Percentiles rank a stretch among this genome's conserved stretches.
phyloP scores from a whole-genome alignment of 2,113 vertebrate genomes.

The Vidua macroura region DNA sequence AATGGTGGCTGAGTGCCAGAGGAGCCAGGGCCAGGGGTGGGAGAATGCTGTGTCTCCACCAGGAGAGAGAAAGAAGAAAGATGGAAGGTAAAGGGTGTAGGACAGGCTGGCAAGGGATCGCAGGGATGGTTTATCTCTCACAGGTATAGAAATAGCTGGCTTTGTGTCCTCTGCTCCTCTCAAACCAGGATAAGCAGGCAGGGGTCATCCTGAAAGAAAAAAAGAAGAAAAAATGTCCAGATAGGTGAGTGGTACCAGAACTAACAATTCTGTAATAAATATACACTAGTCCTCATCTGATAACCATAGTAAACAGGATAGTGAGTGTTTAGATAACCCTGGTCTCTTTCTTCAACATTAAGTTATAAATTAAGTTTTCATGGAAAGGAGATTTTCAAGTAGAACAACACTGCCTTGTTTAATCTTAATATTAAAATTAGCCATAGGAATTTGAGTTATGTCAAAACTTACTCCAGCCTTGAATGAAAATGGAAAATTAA shows the following conservation, averaged over 20 bases:
- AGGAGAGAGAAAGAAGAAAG: not conserved
- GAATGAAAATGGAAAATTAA: not conserved
- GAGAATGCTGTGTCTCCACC: not conserved
- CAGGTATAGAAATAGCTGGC: not conserved
- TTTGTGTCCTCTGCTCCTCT: not conserved
- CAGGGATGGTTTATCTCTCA: not conserved
- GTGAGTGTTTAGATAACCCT: not conserved
- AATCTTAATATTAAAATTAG: not conserved
- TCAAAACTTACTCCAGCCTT: not conserved
- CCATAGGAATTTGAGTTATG: not conserved
- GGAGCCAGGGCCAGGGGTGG: not conserved
- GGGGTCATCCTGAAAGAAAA: not conserved
- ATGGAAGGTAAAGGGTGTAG: not conserved
- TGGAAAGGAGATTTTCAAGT: not conserved
- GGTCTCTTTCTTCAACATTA: not conserved
- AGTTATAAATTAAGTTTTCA: not conserved
- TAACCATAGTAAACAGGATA: not conserved
- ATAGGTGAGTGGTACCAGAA: not conserved
- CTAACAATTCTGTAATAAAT: not conserved
- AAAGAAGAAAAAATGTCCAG: not conserved
- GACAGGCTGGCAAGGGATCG: fast-evolving
- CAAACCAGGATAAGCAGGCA: not conserved
- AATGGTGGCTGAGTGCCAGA: not conserved
- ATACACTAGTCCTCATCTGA: not conserved
- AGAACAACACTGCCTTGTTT: not conserved